Evolutionary conservation across 1,140 invertebrate genomes (phyloP).

Genomic region (Popillia japonica): DNA sequence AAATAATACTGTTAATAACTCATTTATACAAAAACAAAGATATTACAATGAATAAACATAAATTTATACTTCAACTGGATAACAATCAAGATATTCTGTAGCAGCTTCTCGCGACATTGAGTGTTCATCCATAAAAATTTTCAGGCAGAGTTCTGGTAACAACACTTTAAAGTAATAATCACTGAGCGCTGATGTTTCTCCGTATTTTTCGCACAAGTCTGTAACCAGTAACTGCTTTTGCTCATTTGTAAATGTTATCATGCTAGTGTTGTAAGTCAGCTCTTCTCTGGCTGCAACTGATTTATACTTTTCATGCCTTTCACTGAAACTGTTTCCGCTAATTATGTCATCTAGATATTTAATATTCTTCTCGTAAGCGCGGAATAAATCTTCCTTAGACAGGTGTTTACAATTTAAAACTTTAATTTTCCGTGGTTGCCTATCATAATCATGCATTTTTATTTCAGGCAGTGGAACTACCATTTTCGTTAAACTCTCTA

Average conservation of each 20-base stretch:
- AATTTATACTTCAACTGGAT: background rate
- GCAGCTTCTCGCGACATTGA: conserved; percentile 43
- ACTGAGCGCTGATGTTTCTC: conserved; percentile 40
- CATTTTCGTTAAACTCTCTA: background rate
- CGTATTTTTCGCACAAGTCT: conserved; percentile 44
- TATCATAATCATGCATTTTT: background rate
- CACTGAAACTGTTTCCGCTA: conserved; percentile 39
- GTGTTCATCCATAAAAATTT: conserved; percentile 51
- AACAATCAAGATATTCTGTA: background rate
- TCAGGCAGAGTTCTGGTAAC: conserved; percentile 50
- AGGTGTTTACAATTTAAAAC: background rate
- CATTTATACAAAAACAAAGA: too few species aligned
- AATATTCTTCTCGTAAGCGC: background rate
- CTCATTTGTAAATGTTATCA: conserved; percentile 47
- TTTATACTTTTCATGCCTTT: background rate
- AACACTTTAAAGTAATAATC: conserved; percentile 53
- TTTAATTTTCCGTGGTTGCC: background rate
- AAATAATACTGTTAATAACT: too few species aligned
- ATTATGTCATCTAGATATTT: background rate
- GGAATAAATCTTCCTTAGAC: background rate
- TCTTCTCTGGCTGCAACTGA: background rate
- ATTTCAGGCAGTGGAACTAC: background rate
- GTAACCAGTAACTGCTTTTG: conserved; percentile 45
- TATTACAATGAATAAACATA: too few species aligned
- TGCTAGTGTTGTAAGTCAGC: conserved; percentile 47